These are phyloP conservation scores for Drosophila mimetica DNA, from an alignment of 2,888 invertebrate genomes.

Conservation along the genomic window DNA sequence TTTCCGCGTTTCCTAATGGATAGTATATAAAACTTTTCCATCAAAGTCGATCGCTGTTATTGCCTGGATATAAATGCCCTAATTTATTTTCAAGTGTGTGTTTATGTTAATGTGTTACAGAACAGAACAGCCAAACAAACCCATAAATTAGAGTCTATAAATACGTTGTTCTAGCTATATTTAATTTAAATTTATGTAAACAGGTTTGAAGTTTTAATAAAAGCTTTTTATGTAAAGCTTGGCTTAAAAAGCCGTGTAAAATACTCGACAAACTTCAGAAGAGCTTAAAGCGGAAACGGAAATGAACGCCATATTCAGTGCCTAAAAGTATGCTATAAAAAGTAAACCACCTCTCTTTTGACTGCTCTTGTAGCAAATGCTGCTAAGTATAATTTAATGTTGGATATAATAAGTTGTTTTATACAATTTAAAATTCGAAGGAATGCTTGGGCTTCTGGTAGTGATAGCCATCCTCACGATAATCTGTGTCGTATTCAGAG, in stretches of 20 bases:
- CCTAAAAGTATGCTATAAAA: conserved; percentile 47
- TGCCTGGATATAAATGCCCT: conserved; percentile 2
- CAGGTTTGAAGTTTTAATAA: conserved; percentile 34
- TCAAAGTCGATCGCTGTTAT: neutral
- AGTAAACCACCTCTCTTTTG: neutral
- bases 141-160: neutral
- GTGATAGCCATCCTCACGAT: conserved; percentile 68
- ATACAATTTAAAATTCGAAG: conserved; percentile 27
- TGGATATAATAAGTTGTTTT: neutral
- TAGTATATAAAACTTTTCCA: conserved; percentile 21
- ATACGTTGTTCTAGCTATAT: neutral
- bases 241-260: neutral
- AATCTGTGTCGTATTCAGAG: conserved; percentile 48
- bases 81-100: conserved; percentile 13
- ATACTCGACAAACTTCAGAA: conserved; percentile 23
- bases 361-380: conserved; percentile 72
- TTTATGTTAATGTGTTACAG: too few relatives aligned
- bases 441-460: conserved; percentile 63
- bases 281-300: conserved; percentile 50
- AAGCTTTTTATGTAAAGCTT: neutral
- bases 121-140: conserved; percentile 13
- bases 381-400: conserved; percentile 41
- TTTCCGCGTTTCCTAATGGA: conserved; percentile 22
- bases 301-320: neutral
- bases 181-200: neutral